Conservation (phyloP, 2,113 vertebrate species). For the Oncorhynchus keta region DNA sequence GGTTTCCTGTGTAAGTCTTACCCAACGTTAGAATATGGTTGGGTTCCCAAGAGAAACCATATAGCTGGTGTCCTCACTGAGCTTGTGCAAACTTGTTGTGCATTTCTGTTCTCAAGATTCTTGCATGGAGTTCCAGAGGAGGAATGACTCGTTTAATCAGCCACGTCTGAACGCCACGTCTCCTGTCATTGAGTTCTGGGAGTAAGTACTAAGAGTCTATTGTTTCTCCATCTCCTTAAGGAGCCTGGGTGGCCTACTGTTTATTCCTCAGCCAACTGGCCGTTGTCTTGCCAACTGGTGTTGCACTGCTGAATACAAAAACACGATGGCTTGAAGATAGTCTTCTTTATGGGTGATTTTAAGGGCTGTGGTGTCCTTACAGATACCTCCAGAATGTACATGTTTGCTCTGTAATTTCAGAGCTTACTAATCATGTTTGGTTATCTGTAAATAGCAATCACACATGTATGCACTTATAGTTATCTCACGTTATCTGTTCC, state of each 20-base stretch:
- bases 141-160: slow-evolving; percentile 66
- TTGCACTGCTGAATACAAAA: not conserved
- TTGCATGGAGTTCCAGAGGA: slow-evolving; percentile 75
- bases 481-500: not conserved
- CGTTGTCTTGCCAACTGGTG: not conserved
- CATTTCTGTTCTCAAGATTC: slow-evolving; percentile 66
- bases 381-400: not conserved
- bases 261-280: not conserved
- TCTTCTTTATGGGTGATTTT: not conserved
- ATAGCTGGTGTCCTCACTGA: too few relatives aligned
- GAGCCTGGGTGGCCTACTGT: slow-evolving; percentile 73
- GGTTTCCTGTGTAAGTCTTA: slow-evolving; percentile 2
- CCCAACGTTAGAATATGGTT: not conserved
- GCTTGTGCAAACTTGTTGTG: not conserved
- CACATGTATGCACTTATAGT: not conserved
- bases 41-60: too few relatives aligned
- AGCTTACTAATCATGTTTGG: too few relatives aligned
- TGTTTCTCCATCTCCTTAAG: slow-evolving; percentile 70
- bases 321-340: not conserved
- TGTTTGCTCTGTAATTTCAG: too few relatives aligned
- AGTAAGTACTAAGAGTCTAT: slow-evolving; percentile 63
- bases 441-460: too few relatives aligned
- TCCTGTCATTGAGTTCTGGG: slow-evolving; percentile 81
- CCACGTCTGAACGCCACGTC: slow-evolving; percentile 70
- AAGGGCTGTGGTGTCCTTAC: not conserved